Conservation (phyloP, 2,113 vertebrate species). For the Propithecus coquereli region DNA sequence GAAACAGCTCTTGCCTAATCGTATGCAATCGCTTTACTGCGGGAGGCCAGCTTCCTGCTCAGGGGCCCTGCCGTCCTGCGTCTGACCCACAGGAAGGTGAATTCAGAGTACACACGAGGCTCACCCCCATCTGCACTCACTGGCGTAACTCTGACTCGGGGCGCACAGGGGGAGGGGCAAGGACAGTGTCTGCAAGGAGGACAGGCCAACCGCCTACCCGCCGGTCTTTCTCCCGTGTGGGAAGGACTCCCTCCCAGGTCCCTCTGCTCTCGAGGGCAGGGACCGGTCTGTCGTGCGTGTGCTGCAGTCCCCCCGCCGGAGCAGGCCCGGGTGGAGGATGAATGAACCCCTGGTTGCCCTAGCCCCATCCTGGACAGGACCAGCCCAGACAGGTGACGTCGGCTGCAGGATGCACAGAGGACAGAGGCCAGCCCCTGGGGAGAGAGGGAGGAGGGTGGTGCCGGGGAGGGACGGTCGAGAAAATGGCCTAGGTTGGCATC, state of each 20-base stretch:
- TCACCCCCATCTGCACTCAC: rapidly evolving
- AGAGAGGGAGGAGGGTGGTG: rapidly evolving
- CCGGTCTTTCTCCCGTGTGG: not conserved
- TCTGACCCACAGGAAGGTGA: not conserved
- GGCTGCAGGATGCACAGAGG: no score
- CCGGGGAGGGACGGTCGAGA: rapidly evolving
- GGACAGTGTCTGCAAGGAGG: no score
- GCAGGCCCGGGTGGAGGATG: no score
- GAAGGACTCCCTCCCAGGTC: no score
- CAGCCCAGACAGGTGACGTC: rapidly evolving
- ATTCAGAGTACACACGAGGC: not conserved
- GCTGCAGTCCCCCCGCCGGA: rapidly evolving
- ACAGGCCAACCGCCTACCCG: not conserved
- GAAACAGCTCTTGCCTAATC: not conserved
- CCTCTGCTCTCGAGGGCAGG: not conserved
- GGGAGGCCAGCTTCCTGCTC: not conserved
- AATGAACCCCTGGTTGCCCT: rapidly evolving
- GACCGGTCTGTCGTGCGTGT: not conserved
- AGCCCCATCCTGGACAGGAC: not conserved
- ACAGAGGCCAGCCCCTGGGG: not conserved
- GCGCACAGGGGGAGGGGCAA: rapidly evolving
- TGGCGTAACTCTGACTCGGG: not conserved
- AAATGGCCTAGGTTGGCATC: not conserved
- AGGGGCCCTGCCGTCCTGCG: not conserved
- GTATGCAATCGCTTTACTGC: not conserved